Conservation (phyloP, 1,140 invertebrate genomes). For the Drosophila lini region DNA sequence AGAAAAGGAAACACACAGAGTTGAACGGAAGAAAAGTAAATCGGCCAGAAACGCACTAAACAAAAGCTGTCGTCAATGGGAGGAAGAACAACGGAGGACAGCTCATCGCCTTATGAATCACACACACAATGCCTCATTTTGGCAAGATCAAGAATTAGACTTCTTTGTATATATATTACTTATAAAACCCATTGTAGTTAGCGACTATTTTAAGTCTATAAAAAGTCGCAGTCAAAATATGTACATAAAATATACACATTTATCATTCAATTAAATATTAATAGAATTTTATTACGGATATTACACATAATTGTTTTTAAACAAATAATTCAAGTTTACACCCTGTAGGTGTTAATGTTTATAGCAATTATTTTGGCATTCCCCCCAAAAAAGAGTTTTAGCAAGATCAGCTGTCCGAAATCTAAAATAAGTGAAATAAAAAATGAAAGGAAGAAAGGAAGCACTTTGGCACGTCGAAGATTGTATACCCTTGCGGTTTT, state of each 20-base stretch:
- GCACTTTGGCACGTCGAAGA: too few relatives aligned
- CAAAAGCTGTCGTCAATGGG: slow-evolving; percentile 3
- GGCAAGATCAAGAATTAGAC: background rate
- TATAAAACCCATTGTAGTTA: too few relatives aligned
- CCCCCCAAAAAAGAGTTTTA: too few relatives aligned
- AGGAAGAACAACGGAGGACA: slow-evolving; percentile 6
- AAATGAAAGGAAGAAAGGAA: too few relatives aligned
- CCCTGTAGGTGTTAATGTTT: slow-evolving; percentile 20
- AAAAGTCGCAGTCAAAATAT: background rate
- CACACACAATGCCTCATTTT: background rate
- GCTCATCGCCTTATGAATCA: slow-evolving; percentile 17
- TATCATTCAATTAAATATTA: background rate
- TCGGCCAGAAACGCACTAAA: slow-evolving; percentile 14
- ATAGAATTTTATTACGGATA: background rate
- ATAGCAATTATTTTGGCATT: slow-evolving; percentile 8
- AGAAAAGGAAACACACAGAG: slow-evolving; percentile 6
- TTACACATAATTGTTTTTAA: background rate
- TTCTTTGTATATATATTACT: too few relatives aligned
- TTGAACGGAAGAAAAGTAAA: slow-evolving; percentile 11
- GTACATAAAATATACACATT: background rate
- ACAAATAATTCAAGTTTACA: background rate
- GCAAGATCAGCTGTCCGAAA: slow-evolving; percentile 13
- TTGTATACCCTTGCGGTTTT: too few relatives aligned
- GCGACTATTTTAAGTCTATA: background rate
- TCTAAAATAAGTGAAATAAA: slow-evolving; percentile 14